Evolutionary conservation across 2,888 invertebrate species (phyloP).

Genomic region (Nomada goodeniana): DNA sequence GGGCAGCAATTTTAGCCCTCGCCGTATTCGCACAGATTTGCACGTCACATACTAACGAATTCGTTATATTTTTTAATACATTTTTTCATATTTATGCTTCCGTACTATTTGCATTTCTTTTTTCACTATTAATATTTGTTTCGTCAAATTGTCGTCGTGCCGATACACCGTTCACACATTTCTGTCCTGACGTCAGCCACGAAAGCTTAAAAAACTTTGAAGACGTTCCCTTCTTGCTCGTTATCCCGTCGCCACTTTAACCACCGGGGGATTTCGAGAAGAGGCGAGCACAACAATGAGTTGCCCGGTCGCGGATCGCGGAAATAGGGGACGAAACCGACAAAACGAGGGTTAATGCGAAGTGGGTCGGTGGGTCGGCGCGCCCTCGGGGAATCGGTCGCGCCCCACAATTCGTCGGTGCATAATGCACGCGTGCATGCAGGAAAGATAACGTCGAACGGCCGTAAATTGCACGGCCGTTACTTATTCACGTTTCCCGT

Average conservation of each 20-base stretch:
- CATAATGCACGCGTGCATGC: conserved; percentile 38
- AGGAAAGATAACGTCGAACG: conserved; percentile 47
- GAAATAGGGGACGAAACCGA: conserved; percentile 34
- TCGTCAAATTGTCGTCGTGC: not conserved
- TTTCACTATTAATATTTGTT: too few species aligned
- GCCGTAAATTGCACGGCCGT: conserved; percentile 44
- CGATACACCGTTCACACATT: too few species aligned
- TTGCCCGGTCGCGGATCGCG: conserved; percentile 12
- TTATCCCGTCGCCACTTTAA: conserved; percentile 23
- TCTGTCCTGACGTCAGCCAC: not conserved
- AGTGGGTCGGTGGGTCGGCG: conserved; percentile 29
- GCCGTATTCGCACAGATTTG: too few species aligned
- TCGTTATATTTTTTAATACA: too few species aligned
- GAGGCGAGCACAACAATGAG: conserved; percentile 1
- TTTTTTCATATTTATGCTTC: too few species aligned
- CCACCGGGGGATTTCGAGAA: not conserved
- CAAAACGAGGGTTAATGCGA: conserved; percentile 39
- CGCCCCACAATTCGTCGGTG: conserved; percentile 20
- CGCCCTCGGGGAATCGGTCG: conserved; percentile 28
- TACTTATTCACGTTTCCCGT: conserved; percentile 50
- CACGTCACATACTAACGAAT: too few species aligned
- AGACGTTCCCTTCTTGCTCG: conserved; percentile 20
- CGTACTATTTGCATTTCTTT: too few species aligned
- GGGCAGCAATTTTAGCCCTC: too few species aligned
- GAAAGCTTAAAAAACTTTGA: not conserved